These are phyloP conservation scores for Petrocephalus microphthalmus DNA, from an alignment of 2,113 vertebrate genomes.

Conservation along the genomic window DNA sequence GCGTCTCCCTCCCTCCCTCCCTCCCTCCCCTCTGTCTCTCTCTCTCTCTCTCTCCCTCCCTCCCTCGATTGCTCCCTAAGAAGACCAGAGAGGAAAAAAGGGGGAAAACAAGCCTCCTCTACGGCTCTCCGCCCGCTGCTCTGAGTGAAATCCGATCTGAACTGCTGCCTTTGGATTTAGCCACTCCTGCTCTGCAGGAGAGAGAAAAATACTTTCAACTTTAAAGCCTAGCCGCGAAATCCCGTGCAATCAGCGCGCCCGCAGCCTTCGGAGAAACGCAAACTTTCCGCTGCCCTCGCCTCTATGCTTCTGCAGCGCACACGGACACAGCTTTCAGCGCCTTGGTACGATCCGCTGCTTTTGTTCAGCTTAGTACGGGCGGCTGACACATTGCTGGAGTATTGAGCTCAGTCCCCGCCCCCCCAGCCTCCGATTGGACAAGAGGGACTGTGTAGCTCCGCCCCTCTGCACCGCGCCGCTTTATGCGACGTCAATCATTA, in stretches of 20 bases:
- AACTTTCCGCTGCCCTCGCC: constrained; percentile 4
- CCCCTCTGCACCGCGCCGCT: constrained; percentile 45
- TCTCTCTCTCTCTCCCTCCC: constrained; percentile 24
- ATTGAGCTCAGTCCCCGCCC: constrained; percentile 52
- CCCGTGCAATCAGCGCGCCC: constrained; percentile 20
- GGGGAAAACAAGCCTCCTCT: constrained; percentile 50
- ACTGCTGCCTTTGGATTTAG: constrained; percentile 53
- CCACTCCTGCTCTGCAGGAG: constrained; percentile 41
- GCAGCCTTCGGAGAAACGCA: neutral
- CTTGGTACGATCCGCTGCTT: constrained; percentile 63
- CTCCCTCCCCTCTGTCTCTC: neutral
- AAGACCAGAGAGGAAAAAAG: constrained; percentile 42
- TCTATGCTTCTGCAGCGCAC: neutral
- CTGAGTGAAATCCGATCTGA: constrained; percentile 61
- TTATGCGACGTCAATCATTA: constrained; percentile 54
- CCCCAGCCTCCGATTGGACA: constrained; percentile 49
- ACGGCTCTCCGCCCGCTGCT: constrained; percentile 51
- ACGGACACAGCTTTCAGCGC: constrained; percentile 47
- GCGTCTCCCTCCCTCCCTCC: constrained; percentile 9
- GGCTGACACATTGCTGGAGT: constrained; percentile 58
- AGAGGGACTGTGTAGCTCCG: constrained; percentile 49
- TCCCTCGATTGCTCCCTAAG: constrained; percentile 48
- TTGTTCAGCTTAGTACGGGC: constrained; percentile 62
- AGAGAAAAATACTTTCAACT: constrained; percentile 35
- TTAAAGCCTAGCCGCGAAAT: constrained; percentile 49